These are phyloP conservation scores for Capitulum mitella DNA, from an alignment of 2,888 invertebrate genomes.

Conservation along the genomic window DNA sequence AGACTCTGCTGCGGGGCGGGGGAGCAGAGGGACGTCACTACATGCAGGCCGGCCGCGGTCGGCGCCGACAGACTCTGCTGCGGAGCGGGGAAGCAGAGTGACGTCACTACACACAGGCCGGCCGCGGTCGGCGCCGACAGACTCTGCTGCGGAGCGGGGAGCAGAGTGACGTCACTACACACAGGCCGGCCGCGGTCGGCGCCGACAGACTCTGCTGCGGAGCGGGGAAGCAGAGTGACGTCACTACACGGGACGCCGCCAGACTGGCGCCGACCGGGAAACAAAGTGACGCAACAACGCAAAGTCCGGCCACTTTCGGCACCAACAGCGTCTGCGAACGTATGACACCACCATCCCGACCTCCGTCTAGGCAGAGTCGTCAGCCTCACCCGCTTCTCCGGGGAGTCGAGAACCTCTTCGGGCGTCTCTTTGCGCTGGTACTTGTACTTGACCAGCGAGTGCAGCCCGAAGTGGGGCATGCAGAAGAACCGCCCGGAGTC, in stretches of 20 bases:
- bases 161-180: too few species aligned
- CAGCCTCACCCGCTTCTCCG: slow-evolving; percentile 26
- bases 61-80: slow-evolving; percentile 23
- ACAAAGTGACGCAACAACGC: slow-evolving; percentile 57
- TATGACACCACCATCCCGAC: too few species aligned
- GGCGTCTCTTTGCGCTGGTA: slow-evolving; percentile 24
- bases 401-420: slow-evolving; percentile 29
- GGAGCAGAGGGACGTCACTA: slow-evolving; percentile 61
- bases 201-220: too few species aligned
- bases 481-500: slow-evolving; percentile 68
- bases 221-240: slow-evolving; percentile 54
- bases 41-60: slow-evolving; percentile 34
- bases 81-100: too few species aligned
- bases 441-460: slow-evolving; percentile 29
- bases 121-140: too few species aligned
- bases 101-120: too few species aligned
- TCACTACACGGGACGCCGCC: slow-evolving; percentile 42
- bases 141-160: too few species aligned
- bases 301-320: slow-evolving; percentile 26
- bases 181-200: too few species aligned
- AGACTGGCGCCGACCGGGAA: slow-evolving; percentile 27
- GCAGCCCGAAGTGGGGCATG: slow-evolving; percentile 42
- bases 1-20: slow-evolving; percentile 27
- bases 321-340: slow-evolving; percentile 26
- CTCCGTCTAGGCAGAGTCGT: too few species aligned